Evolutionary conservation across 2,113 vertebrate genomes (phyloP).

Genomic region (Saguinus midas): DNA sequence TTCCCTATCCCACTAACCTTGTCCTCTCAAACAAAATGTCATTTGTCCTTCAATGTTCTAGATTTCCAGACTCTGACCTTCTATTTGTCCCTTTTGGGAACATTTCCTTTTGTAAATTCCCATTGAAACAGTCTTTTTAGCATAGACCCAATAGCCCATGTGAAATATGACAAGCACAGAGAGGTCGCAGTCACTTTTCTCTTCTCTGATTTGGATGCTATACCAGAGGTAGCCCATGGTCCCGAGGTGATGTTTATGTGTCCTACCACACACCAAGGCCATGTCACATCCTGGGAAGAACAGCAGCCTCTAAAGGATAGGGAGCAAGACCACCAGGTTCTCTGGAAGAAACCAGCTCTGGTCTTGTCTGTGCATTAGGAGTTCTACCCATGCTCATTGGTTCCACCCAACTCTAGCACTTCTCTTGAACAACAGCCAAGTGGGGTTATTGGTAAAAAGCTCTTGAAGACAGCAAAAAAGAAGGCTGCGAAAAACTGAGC

Average conservation of each 20-base stretch:
- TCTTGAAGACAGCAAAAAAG: not conserved
- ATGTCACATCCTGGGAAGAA: not conserved
- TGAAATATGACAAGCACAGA: not conserved
- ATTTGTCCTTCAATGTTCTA: not conserved
- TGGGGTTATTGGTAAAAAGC: not conserved
- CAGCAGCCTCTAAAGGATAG: not conserved
- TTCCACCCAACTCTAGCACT: not conserved
- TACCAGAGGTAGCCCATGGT: not conserved
- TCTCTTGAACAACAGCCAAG: not conserved
- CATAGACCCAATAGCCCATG: not conserved
- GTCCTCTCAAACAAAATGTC: not conserved
- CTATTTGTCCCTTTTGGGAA: not conserved
- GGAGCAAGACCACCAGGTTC: not conserved
- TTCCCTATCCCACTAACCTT: not conserved
- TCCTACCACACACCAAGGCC: not conserved
- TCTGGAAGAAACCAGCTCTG: not conserved
- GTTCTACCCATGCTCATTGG: not conserved
- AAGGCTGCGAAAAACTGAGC: not conserved
- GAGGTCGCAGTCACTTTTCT: not conserved
- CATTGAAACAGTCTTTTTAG: not conserved
- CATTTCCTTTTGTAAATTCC: not conserved
- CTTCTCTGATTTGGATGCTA: not conserved
- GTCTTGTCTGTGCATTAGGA: not conserved
- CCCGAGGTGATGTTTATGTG: not conserved
- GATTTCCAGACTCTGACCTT: not conserved